Conservation (phyloP, 1,140 invertebrate genomes). For the Notospermus geniculatus region DNA sequence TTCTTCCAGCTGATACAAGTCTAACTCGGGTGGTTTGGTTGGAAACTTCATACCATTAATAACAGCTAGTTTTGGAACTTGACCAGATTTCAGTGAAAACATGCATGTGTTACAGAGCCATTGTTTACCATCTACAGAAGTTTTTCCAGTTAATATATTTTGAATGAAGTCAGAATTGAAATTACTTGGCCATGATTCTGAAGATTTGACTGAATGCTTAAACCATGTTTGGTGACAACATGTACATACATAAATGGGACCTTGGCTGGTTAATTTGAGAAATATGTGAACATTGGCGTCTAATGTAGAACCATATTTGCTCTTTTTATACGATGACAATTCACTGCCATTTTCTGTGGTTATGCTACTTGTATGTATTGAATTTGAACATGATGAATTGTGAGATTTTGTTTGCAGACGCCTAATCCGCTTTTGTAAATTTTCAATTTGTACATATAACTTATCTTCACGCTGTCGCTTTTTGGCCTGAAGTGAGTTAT, state of each 20-base stretch:
- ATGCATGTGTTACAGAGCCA: conserved; percentile 23
- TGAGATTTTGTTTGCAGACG: too few relatives aligned
- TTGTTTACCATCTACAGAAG: conserved; percentile 11
- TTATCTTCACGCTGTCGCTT: too few relatives aligned
- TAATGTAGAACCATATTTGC: too few relatives aligned
- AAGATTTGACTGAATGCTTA: conserved; percentile 15
- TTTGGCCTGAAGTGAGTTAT: too few relatives aligned
- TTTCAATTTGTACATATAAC: too few relatives aligned
- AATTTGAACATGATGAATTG: too few relatives aligned
- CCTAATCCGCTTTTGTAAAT: too few relatives aligned
- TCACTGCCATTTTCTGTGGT: too few relatives aligned
- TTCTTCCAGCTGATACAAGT: conserved; percentile 25
- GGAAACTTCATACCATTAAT: conserved; percentile 24
- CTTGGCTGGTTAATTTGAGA: background rate
- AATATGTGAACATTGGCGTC: background rate
- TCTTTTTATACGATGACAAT: too few relatives aligned
- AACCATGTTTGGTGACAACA: conserved; percentile 27
- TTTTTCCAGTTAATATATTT: conserved; percentile 8
- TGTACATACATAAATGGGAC: conserved; percentile 15
- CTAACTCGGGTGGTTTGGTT: conserved; percentile 15
- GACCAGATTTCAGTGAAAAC: conserved; percentile 13
- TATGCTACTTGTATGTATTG: too few relatives aligned
- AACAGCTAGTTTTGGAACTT: conserved; percentile 17
- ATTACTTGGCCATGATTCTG: background rate
- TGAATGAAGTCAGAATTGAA: background rate